Percentiles rank a stretch among this genome's conserved stretches.
Conservation (phyloP, 2,113 vertebrate genomes). For the Rhabdomys dilectus region DNA sequence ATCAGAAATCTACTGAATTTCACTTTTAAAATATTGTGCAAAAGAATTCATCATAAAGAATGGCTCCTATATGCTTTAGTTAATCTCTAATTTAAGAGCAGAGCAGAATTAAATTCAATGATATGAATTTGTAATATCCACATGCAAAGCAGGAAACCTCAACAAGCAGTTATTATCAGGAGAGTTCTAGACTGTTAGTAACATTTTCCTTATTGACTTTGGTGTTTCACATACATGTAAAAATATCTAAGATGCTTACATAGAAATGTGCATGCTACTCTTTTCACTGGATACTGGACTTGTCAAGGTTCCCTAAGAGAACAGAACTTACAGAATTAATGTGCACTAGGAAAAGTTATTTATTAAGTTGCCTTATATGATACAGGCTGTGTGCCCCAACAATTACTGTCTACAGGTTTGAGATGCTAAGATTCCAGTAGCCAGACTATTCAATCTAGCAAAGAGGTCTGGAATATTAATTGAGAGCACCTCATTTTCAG, state of each 20-base stretch:
- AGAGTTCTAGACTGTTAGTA: background rate
- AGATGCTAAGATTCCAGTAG: background rate
- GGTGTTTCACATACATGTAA: background rate
- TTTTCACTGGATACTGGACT: background rate
- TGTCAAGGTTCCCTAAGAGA: background rate
- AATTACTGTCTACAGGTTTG: background rate
- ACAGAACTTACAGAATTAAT: background rate
- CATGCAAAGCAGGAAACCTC: background rate
- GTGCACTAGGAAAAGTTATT: background rate
- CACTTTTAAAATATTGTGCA: background rate
- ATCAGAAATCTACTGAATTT: background rate
- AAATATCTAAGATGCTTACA: background rate
- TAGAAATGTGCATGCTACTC: background rate
- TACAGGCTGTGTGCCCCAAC: background rate
- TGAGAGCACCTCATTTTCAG: background rate
- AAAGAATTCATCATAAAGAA: background rate
- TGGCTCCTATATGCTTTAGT: background rate
- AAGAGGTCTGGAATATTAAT: background rate
- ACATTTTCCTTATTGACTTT: background rate
- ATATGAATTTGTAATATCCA: background rate
- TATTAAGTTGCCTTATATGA: background rate
- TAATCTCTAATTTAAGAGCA: background rate
- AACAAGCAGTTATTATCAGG: rapidly evolving
- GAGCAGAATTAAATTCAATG: background rate
- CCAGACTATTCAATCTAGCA: background rate